Evolutionary conservation across 2,113 vertebrate genomes (phyloP), one percentile per base, ranked within the genome.

Genomic region (Recurvirostra avosetta): DNA sequence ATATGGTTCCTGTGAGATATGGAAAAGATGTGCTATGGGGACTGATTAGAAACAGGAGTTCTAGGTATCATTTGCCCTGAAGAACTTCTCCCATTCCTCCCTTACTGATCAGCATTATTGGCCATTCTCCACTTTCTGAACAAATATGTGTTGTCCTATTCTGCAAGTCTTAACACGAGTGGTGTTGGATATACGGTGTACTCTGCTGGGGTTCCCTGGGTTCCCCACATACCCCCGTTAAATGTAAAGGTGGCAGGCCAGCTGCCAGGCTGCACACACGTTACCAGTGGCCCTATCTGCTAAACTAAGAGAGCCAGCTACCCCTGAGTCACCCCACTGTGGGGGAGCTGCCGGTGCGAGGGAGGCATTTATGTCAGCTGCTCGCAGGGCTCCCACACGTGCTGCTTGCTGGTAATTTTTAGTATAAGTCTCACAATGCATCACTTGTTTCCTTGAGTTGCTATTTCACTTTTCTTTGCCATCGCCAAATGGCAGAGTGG

Each of bases 151-250:
- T 61, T 16, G 6, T 56, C 22, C 19, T 80, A 2, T n/a, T 87
- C 41, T 62, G 49, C 41, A 59, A 56, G 52, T 43, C 36, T 76
- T 56, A 4, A 4, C 45, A 5, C 29, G 14, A 76, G 9, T 19
- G 49, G 9, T 30, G 15, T 23, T 79, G 34, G 23, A 36, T 49
- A 25, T 4, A 26, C 0, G 3, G 26, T 30, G 16, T 62, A 34
- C 29, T 90, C 45, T 83, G 40, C 49, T 11, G 9, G 21, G 12
- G 6, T 40, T 87, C 56, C 50, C 15, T 19, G 18, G 45, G 45
- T 45, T 45, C 17, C 43, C 43, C 43, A 18, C 53, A 61, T 23
- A 36, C 2, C 6, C 29, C 16, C 0, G 0, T 7, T 36, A 47
- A 88, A 52, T 34, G 14, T 62, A 11, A 65, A 85, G 52, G 53